phyloP scores from a whole-genome alignment of 2,113 vertebrate genomes.

The Peromyscus leucopus region DNA sequence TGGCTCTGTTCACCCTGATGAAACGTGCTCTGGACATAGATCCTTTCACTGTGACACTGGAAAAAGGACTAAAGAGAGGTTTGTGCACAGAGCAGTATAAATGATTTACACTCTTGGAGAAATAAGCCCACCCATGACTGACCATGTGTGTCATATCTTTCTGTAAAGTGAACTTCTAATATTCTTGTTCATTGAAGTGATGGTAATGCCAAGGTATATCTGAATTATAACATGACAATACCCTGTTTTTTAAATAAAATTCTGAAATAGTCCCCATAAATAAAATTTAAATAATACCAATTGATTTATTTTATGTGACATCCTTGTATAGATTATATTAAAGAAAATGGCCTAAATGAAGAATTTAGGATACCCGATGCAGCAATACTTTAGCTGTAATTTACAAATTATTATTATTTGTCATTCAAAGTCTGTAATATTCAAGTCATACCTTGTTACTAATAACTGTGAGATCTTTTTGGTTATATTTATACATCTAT shows the following conservation, averaged over 20 bases:
- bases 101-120: background rate
- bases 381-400: background rate
- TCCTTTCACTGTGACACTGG: background rate
- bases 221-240: background rate
- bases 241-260: background rate
- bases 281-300: constrained; percentile 27
- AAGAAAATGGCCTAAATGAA: background rate
- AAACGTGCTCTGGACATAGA: background rate
- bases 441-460: background rate
- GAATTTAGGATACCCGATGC: background rate
- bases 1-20: background rate
- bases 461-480: background rate
- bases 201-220: background rate
- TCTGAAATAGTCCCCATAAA: constrained; percentile 22
- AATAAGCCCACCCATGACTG: background rate
- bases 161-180: background rate
- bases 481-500: background rate
- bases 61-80: background rate
- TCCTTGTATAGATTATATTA: background rate
- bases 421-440: background rate
- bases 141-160: background rate
- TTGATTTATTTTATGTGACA: constrained; percentile 24
- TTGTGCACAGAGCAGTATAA: background rate
- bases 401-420: background rate
- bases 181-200: constrained; percentile 39